phyloP scores from a whole-genome alignment of 2,113 vertebrate genomes.

The Tragelaphus imberbis region DNA sequence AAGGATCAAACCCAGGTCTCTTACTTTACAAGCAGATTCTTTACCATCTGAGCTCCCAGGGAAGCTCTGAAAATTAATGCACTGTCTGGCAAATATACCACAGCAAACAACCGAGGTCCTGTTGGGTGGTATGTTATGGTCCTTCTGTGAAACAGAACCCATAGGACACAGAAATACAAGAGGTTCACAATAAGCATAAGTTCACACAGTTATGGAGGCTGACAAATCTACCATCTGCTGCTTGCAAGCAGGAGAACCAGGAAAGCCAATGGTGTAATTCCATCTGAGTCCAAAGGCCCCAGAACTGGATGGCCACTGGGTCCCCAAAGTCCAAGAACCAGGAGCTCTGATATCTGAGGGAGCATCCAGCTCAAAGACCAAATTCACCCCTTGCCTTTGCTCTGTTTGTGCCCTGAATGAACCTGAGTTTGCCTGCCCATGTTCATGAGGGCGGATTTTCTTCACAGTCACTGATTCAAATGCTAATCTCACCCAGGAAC shows the following conservation, averaged over 20 bases:
- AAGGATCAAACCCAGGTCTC: accelerated
- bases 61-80: neutral
- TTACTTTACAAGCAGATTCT: neutral
- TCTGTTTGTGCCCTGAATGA: neutral
- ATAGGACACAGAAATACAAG: neutral
- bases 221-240: neutral
- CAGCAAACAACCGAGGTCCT: too few relatives aligned
- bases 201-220: neutral
- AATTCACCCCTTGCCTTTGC: neutral
- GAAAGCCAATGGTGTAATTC: neutral
- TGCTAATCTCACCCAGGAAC: neutral
- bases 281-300: neutral
- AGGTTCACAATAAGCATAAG: neutral
- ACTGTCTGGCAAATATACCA: neutral
- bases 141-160: neutral
- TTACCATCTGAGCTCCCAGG: neutral
- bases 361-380: neutral
- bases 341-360: neutral
- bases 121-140: neutral
- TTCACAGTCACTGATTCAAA: neutral
- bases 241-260: neutral
- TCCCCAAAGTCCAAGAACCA: neutral
- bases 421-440: neutral
- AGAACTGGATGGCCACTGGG: neutral
- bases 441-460: neutral